phyloP scores from a whole-genome alignment of 92 coral and sea anemone species.

The Scolanthus callimorphus region DNA sequence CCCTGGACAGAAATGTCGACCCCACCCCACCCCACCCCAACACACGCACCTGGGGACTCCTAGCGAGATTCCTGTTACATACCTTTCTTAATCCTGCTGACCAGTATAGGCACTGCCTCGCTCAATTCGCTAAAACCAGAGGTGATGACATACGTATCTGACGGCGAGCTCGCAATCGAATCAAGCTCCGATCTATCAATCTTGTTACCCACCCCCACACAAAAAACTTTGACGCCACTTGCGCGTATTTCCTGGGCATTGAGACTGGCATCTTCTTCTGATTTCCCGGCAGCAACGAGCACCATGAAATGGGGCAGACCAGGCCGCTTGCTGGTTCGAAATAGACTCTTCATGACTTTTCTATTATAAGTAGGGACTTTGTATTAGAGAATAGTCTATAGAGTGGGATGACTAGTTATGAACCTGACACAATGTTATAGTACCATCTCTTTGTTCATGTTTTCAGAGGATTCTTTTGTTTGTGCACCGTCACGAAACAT shows the following conservation, averaged over 20 bases:
- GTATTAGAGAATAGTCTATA: too few species aligned
- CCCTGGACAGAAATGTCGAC: too few species aligned
- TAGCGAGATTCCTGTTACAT: too few species aligned
- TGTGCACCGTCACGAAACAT: too few species aligned
- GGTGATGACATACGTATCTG: conserved; percentile 56
- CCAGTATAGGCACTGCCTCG: conserved; percentile 33
- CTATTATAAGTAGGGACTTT: neutral
- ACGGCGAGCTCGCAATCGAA: conserved; percentile 64
- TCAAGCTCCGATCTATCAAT: conserved; percentile 71
- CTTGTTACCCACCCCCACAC: conserved; percentile 72
- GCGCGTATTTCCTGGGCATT: conserved; percentile 79
- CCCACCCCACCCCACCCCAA: too few species aligned
- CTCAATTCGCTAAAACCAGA: conserved; percentile 45
- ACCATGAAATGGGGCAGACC: conserved; percentile 55
- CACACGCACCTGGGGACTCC: too few species aligned
- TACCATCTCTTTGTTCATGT: too few species aligned
- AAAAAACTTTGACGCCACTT: conserved; percentile 65
- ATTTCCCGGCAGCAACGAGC: conserved; percentile 65
- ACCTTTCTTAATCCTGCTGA: conserved; percentile 41
- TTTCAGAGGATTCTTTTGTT: too few species aligned
- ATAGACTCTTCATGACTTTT: conserved; percentile 54
- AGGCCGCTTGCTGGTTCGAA: conserved; percentile 65
- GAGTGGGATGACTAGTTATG: too few species aligned
- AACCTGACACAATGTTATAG: too few species aligned
- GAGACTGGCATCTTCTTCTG: conserved; percentile 63